phyloP scores from a whole-genome alignment of 1,140 invertebrate species.

The Paraescarpia echinospica region DNA sequence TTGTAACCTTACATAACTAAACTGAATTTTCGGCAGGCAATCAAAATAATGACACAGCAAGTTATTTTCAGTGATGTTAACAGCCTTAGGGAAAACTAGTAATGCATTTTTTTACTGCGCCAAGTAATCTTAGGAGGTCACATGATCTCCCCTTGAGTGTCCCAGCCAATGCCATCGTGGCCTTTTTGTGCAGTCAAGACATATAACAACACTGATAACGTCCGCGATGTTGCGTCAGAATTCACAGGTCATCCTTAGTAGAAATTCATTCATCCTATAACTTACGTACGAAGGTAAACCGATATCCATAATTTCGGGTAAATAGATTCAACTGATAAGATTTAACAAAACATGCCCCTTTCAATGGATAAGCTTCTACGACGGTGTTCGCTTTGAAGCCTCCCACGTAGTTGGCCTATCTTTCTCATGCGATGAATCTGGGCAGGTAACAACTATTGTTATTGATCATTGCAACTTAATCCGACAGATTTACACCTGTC shows the following conservation, averaged over 20 bases:
- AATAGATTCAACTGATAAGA: not conserved
- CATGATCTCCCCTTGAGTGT: not conserved
- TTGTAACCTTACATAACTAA: too few relatives aligned
- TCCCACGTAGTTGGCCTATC: not conserved
- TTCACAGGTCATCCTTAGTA: not conserved
- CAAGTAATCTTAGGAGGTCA: not conserved
- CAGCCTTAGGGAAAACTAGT: not conserved
- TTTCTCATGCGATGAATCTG: not conserved
- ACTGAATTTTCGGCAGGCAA: not conserved
- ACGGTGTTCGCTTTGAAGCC: not conserved
- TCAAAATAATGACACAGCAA: not conserved
- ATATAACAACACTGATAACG: not conserved
- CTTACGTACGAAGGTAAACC: not conserved
- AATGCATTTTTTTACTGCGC: not conserved
- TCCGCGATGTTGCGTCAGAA: not conserved
- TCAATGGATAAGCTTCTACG: not conserved
- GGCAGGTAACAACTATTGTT: not conserved
- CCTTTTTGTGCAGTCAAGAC: not conserved
- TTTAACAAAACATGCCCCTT: not conserved
- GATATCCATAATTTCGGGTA: not conserved
- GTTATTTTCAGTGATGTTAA: not conserved
- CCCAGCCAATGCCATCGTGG: not conserved
- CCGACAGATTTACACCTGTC: not conserved
- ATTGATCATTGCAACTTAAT: not conserved
- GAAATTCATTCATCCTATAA: not conserved